A percentile compares a stretch with the other conserved stretches of the same genome.
Evolutionary conservation across 2,113 vertebrate species (phyloP).

Genomic region (Epinephelus fuscoguttatus): DNA sequence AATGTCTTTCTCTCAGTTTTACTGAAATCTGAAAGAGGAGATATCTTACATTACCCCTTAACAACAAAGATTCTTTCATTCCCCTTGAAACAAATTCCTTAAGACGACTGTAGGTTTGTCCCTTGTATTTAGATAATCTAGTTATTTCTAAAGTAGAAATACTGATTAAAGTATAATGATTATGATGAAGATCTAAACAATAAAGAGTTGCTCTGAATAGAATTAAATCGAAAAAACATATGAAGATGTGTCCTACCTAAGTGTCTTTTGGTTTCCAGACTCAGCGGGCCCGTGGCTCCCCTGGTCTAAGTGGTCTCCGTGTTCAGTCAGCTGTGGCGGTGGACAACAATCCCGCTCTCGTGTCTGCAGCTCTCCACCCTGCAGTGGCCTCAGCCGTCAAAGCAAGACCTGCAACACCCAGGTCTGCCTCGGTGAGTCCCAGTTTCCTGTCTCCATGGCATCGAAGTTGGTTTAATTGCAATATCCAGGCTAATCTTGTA

Average conservation of each 20-base stretch:
- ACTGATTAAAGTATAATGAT: neutral
- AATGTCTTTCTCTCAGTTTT: neutral
- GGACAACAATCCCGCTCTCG: constrained; percentile 81
- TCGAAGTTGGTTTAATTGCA: neutral
- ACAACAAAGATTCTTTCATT: too few relatives aligned
- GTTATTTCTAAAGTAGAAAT: neutral
- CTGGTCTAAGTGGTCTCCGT: constrained; percentile 83
- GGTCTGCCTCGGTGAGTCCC: constrained; percentile 85
- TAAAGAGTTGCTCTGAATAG: neutral
- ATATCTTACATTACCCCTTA: too few relatives aligned
- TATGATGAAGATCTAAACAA: neutral
- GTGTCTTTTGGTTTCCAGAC: constrained; percentile 60
- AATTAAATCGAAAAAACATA: too few relatives aligned
- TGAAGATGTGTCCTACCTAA: neutral
- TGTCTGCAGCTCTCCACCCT: constrained; percentile 72
- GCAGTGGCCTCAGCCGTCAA: constrained; percentile 72
- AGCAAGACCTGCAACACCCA: constrained; percentile 88
- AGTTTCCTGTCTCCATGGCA: neutral
- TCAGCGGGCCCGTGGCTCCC: constrained; percentile 67
- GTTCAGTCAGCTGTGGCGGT: constrained; percentile 79
- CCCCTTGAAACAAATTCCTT: too few relatives aligned
- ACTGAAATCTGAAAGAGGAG: too few relatives aligned
- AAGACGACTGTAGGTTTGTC: neutral
- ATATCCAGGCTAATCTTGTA: neutral
- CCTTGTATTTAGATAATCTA: neutral